A percentile compares a stretch with the other conserved stretches of the same genome.
Evolutionary conservation across 2,888 invertebrate genomes (phyloP).

Genomic region (Chrysotoxum bicinctum): DNA sequence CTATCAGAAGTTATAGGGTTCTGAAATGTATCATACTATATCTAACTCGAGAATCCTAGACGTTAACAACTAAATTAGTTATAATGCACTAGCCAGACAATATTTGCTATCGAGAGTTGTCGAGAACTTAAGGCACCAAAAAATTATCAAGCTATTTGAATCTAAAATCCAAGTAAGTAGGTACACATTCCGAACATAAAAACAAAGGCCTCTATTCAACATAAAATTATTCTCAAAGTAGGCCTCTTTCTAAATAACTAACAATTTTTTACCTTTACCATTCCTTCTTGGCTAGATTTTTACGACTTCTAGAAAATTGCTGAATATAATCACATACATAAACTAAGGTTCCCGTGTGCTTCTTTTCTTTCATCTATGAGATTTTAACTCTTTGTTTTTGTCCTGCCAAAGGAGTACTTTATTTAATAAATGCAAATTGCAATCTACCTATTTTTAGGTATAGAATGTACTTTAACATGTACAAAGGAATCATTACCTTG

Average conservation of each 20-base stretch:
- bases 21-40: no score
- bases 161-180: no score
- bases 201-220: no score
- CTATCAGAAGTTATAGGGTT: no score
- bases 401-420: not conserved
- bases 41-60: no score
- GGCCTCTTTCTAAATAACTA: not conserved
- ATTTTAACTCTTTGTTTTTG: not conserved
- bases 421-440: slow-evolving; percentile 16
- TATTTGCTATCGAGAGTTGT: no score
- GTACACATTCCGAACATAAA: no score
- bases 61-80: no score
- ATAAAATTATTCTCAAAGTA: not conserved
- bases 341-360: not conserved
- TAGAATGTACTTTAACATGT: not conserved
- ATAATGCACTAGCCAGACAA: no score
- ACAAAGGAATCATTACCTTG: not conserved
- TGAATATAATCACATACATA: not conserved
- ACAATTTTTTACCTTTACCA: not conserved
- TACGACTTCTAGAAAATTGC: not conserved
- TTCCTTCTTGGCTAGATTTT: not conserved
- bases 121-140: no score
- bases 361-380: not conserved
- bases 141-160: no score
- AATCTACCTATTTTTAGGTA: not conserved